These are phyloP conservation scores for Turritopsis dohrnii DNA, from an alignment of 30 jellyfish, hydroid and myxozoan genomes.

Conservation along the genomic window DNA sequence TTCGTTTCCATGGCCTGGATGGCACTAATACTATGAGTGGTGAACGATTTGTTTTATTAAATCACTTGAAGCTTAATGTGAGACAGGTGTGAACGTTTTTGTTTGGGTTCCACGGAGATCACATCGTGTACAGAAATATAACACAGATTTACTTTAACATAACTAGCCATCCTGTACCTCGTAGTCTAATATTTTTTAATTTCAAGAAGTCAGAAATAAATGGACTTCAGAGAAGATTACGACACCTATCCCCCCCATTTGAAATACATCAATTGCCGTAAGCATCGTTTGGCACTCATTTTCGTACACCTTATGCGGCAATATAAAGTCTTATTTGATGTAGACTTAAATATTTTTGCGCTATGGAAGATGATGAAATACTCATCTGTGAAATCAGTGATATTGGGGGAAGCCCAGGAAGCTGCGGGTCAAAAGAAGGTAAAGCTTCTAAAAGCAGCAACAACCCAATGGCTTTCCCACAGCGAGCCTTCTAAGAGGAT, in stretches of 20 bases:
- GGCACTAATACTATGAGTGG: slow-evolving; percentile 25
- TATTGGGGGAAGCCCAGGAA: background rate
- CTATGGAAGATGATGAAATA: background rate
- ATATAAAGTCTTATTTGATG: background rate
- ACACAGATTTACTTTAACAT: too few species aligned
- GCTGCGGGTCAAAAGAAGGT: background rate
- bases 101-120: too few species aligned
- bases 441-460: slow-evolving; percentile 6
- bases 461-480: slow-evolving; percentile 13
- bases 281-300: slow-evolving; percentile 7
- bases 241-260: background rate
- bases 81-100: too few species aligned
- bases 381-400: too few species aligned
- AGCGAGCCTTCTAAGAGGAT: background rate
- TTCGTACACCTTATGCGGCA: background rate
- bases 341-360: background rate
- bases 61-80: too few species aligned
- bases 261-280: slow-evolving; percentile 5
- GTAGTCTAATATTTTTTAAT: too few species aligned
- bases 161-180: too few species aligned
- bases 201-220: too few species aligned
- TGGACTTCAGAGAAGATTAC: slow-evolving; percentile 10
- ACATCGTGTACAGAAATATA: too few species aligned
- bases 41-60: too few species aligned
- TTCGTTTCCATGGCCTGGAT: slow-evolving; percentile 23